Conservation (phyloP, 2,113 vertebrate genomes). For the Dipodomys spectabilis region DNA sequence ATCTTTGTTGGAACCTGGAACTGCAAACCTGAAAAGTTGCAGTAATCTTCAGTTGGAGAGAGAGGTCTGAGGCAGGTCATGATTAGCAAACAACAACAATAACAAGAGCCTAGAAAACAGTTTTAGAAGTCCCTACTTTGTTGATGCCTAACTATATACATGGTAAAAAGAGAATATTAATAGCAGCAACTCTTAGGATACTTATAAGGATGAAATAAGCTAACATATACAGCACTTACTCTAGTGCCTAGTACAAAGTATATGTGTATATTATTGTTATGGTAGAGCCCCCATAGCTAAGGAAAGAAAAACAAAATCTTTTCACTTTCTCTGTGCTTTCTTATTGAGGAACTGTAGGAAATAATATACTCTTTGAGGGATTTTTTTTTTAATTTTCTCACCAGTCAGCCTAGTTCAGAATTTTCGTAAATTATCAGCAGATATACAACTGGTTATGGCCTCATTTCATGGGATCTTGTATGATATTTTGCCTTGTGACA, state of each 20-base stretch:
- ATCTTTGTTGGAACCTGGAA: neutral
- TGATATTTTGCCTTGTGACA: neutral
- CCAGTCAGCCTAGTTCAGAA: neutral
- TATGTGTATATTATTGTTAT: neutral
- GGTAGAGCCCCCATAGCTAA: neutral
- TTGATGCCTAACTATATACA: neutral
- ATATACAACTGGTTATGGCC: neutral
- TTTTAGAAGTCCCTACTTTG: neutral
- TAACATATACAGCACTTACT: neutral
- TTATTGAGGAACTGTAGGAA: constrained; percentile 13
- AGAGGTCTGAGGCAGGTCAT: neutral
- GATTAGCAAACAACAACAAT: neutral
- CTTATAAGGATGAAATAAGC: neutral
- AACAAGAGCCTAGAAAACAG: neutral
- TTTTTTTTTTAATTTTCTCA: neutral
- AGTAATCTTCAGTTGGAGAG: neutral
- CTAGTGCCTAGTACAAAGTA: neutral
- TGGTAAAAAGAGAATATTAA: neutral
- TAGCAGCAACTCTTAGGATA: neutral
- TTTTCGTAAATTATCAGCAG: neutral
- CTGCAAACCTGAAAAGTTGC: neutral
- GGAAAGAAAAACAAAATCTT: neutral
- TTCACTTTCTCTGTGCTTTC: neutral
- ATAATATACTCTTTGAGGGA: neutral
- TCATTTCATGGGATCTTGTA: neutral